Evolutionary conservation across 2,797 vertebrate genomes (phyloP).

Genomic region (Crocodylus rhombifer): DNA sequence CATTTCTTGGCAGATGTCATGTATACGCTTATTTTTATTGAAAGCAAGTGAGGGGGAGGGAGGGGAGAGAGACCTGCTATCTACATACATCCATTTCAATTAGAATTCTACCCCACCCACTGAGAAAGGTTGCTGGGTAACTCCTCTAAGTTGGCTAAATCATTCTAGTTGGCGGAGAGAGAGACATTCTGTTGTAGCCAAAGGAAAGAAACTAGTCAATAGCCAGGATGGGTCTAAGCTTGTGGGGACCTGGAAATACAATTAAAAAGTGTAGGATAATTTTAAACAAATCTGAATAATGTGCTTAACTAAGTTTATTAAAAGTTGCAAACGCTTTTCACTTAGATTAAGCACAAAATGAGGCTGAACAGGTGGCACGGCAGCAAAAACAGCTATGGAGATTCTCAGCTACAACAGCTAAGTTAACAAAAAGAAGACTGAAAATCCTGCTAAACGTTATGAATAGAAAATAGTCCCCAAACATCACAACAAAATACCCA

Average conservation of each 20-base stretch:
- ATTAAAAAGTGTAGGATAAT: not conserved
- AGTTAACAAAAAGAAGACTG: not conserved
- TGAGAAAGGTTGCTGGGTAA: not conserved
- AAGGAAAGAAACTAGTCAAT: slow-evolving; percentile 8
- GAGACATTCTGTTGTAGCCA: not conserved
- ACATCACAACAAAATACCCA: not conserved
- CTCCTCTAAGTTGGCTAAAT: slow-evolving; percentile 12
- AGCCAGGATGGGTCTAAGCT: not conserved
- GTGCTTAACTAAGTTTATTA: not conserved
- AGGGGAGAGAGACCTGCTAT: slow-evolving; percentile 1
- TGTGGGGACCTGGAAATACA: slow-evolving; percentile 14
- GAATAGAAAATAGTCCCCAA: not conserved
- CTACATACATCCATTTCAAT: not conserved
- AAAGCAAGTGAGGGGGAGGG: not conserved
- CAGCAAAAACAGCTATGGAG: not conserved
- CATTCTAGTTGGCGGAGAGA: not conserved
- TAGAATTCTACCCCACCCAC: not conserved
- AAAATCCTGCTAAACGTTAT: not conserved
- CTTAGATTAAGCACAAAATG: not conserved
- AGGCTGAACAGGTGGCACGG: rapidly evolving
- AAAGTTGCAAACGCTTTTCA: not conserved
- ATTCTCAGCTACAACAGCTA: not conserved
- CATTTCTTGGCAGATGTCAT: not conserved
- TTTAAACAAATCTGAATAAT: not conserved
- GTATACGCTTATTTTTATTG: not conserved